Evolutionary conservation across 2,888 invertebrate species (phyloP).

Genomic region (Limnephilus rhombicus): DNA sequence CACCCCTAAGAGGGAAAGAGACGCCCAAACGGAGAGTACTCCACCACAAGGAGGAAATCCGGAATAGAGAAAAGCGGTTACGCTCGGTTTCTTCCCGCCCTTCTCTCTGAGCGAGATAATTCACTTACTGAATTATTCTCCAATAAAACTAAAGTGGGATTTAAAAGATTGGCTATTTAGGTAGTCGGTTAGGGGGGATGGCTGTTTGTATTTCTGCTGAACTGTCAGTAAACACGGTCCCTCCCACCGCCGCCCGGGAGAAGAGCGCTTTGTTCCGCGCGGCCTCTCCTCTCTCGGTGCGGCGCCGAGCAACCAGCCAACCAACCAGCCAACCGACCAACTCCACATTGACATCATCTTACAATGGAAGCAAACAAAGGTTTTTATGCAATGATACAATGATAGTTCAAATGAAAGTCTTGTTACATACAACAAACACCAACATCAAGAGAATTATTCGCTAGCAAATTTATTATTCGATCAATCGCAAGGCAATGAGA

Average conservation of each 20-base stretch:
- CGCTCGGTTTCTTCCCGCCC: conserved; percentile 73
- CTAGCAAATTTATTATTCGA: conserved; percentile 30
- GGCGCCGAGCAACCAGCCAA: neutral
- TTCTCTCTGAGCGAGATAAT: conserved; percentile 72
- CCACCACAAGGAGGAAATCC: conserved; percentile 79
- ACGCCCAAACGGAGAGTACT: conserved; percentile 73
- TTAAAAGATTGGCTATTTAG: conserved; percentile 74
- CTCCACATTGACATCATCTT: neutral
- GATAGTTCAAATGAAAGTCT: neutral
- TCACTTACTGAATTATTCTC: conserved; percentile 77
- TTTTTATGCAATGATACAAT: conserved; percentile 7
- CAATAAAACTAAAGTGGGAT: conserved; percentile 76
- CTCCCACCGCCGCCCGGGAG: neutral
- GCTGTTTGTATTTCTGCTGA: conserved; percentile 62
- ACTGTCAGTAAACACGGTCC: conserved; percentile 53
- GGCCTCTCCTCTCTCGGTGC: neutral
- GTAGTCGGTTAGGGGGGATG: conserved; percentile 66
- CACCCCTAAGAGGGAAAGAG: conserved; percentile 66
- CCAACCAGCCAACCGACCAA: neutral
- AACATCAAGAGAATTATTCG: conserved; percentile 21
- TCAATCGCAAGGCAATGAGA: conserved; percentile 24
- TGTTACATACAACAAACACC: conserved; percentile 20
- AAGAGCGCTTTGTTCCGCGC: conserved; percentile 7
- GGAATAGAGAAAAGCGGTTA: conserved; percentile 77
- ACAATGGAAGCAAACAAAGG: conserved; percentile 26